A percentile compares a stretch with the other conserved stretches of the same genome.
These are phyloP conservation scores for Platypus cylindrus DNA, from an alignment of 2,888 invertebrate genomes.

Conservation along the genomic window DNA sequence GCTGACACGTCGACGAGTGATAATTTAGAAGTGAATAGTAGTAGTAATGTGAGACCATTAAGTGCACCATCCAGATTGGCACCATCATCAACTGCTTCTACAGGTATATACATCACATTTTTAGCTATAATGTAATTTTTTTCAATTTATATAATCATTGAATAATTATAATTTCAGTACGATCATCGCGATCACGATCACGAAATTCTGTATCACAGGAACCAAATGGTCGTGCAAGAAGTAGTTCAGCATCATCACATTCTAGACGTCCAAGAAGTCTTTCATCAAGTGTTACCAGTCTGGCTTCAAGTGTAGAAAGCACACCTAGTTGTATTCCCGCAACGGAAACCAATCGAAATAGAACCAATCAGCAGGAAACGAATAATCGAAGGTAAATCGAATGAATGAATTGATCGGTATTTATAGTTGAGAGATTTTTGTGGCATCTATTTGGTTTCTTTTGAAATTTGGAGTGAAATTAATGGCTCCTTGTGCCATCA, in stretches of 20 bases:
- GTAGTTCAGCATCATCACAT: conserved; percentile 31
- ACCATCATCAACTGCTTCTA: conserved; percentile 11
- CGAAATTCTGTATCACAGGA: conserved; percentile 24
- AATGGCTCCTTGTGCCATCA: no score
- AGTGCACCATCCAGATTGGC: conserved; percentile 31
- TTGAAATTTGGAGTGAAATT: no score
- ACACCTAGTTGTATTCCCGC: conserved; percentile 18
- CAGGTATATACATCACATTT: conserved; percentile 6
- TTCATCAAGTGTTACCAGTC: conserved; percentile 33
- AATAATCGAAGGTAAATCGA: conserved; percentile 19
- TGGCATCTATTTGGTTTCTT: no score
- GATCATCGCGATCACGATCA: conserved; percentile 23
- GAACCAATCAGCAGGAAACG: conserved; percentile 17
- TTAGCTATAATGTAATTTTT: no score
- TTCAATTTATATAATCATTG: neutral
- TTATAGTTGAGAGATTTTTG: no score
- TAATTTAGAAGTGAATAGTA: conserved; percentile 6
- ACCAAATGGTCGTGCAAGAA: conserved; percentile 25
- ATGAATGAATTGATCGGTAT: neutral
- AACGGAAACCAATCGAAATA: conserved; percentile 2
- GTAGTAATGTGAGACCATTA: conserved; percentile 25
- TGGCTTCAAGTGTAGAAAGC: conserved; percentile 32
- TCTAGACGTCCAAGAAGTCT: conserved; percentile 31
- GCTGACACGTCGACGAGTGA: conserved; percentile 5
- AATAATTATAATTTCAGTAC: conserved; percentile 20